These are phyloP conservation scores for Aelia acuminata DNA, from an alignment of 2,888 invertebrate genomes.

Conservation along the genomic window DNA sequence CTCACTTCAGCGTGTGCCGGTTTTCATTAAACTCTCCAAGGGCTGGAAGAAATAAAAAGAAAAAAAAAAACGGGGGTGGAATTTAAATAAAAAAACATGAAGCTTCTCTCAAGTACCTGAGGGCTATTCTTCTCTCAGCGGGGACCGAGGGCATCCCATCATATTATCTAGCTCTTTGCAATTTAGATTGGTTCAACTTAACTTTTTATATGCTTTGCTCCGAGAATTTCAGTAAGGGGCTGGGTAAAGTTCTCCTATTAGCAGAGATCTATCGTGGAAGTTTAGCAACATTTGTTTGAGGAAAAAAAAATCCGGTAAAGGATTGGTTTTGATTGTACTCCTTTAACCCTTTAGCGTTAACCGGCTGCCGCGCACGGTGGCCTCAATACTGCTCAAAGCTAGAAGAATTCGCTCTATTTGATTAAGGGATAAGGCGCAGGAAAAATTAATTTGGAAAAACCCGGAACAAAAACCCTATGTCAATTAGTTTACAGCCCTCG, in stretches of 20 bases:
- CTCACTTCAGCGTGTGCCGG: slow-evolving; percentile 22
- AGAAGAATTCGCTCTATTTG: no score
- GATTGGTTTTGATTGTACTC: no score
- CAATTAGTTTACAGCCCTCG: no score
- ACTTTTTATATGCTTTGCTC: neutral
- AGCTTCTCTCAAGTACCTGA: neutral
- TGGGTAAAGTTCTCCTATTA: neutral
- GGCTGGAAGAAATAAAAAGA: neutral
- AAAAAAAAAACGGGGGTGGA: neutral
- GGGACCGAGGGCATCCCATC: neutral
- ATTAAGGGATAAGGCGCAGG: no score
- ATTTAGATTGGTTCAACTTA: neutral
- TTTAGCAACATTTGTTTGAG: neutral
- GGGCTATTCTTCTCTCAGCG: neutral
- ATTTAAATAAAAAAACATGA: neutral
- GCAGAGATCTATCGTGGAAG: neutral
- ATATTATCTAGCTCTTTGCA: neutral
- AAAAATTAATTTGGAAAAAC: no score
- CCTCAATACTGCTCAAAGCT: no score
- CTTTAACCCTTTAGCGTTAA: no score
- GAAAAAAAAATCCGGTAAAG: no score
- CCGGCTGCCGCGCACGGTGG: no score
- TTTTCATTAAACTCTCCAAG: slow-evolving; percentile 41
- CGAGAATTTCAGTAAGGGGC: neutral
- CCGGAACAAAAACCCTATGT: no score